A percentile compares a stretch with the other conserved stretches of the same genome.
phyloP scores from a whole-genome alignment of 2,113 vertebrate genomes.

The Syngnathus scovelli region DNA sequence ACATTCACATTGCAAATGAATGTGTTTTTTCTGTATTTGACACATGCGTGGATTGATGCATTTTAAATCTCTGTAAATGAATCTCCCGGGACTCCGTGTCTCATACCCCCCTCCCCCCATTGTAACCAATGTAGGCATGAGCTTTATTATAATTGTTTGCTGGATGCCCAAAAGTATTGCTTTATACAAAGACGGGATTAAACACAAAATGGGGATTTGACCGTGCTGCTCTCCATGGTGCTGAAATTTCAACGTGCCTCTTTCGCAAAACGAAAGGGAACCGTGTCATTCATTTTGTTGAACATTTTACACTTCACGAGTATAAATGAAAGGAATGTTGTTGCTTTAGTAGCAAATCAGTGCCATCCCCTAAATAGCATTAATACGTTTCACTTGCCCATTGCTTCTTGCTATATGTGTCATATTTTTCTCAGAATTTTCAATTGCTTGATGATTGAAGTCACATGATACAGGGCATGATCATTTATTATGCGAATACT shows the following conservation, averaged over 20 bases:
- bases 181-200: background rate
- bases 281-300: background rate
- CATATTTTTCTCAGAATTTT: background rate
- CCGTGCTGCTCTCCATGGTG: background rate
- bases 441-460: background rate
- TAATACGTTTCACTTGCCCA: background rate
- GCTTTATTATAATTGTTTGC: background rate
- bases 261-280: background rate
- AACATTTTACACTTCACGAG: background rate
- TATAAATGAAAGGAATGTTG: background rate
- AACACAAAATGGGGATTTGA: background rate
- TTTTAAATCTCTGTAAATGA: too few species aligned
- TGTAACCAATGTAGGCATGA: background rate
- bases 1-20: too few species aligned
- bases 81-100: too few species aligned
- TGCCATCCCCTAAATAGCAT: background rate
- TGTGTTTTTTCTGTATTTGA: too few species aligned
- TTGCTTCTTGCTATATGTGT: background rate
- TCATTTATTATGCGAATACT: background rate
- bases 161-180: background rate
- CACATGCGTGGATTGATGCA: too few species aligned
- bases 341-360: background rate
- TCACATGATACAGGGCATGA: background rate
- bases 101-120: too few species aligned
- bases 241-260: background rate